Base-by-base conservation (phyloP, 2,797 vertebrate genomes). In the Clarias laeviceps region DNA sequence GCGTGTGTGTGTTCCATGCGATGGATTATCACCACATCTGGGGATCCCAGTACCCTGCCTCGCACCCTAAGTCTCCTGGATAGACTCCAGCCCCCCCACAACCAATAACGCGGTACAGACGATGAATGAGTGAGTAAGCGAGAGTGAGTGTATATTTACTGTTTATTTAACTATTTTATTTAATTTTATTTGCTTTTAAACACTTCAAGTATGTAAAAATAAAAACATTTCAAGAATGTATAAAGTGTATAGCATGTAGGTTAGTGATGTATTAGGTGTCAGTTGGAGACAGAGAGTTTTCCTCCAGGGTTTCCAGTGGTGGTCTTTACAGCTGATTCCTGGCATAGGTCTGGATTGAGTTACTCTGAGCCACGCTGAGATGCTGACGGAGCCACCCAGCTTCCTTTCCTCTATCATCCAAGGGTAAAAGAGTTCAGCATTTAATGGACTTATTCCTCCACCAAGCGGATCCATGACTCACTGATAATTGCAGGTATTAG, bases 351-450 rank as follows among this genome's bases (percentile, higher is more conserved):
- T 76, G 87, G 85, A 86, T 56, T 86, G 88, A 90, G 87, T 92
- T 93, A 1, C 68, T 3, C 74, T 91, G 82, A 89, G 91, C 88
- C 83, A 32, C 4, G 78, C 76, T 87, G 92, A 90, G 90, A 91
- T 92, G 94, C 94, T 95, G 94, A 95, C 92, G 89, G 64, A 80
- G 90, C 91, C 89, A 88, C 91, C 93, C 91, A 89, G 78, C 90
- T 87, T 92, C 89, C 90, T 92, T 91, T 91, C 91, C n/a, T 1
- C 83, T 20, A 29, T 20, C 82, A 70, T 29, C 76, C 81, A 45
- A 73, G 54, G 27, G 76, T 82, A 80, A 29, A 83, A 54, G 66
- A 84, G 72, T 83, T 84, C 80, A 68, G 45, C 57, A 54, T 73
- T 24, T 27, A 78, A 57, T 8, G 27, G 9, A 84, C 56, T 84